Evolutionary conservation across 2,113 vertebrate genomes (phyloP).

Genomic region (Phocoena sinus): DNA sequence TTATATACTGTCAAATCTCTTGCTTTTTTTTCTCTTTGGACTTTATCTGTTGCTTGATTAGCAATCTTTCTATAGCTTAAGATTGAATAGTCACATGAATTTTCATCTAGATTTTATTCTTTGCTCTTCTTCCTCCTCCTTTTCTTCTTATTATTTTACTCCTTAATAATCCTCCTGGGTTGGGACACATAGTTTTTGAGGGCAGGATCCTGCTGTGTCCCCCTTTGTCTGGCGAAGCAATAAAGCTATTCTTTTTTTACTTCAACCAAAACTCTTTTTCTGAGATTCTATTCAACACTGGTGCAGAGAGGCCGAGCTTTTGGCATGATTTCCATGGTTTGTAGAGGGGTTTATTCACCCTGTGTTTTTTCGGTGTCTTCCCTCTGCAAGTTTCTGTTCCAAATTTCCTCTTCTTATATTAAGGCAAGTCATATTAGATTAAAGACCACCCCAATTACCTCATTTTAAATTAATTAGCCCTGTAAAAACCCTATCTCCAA

Average conservation of each 20-base stretch:
- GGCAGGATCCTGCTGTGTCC: not conserved
- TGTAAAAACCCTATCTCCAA: not conserved
- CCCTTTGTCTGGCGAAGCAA: not conserved
- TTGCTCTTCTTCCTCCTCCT: not conserved
- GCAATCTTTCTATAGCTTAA: not conserved
- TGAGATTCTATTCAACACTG: not conserved
- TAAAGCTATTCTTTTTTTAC: not conserved
- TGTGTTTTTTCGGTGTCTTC: not conserved
- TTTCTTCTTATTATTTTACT: not conserved
- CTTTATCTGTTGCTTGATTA: not conserved
- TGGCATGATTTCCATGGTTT: not conserved
- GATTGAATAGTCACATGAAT: not conserved
- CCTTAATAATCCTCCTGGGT: not conserved
- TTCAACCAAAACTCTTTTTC: not conserved
- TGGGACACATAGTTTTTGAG: not conserved
- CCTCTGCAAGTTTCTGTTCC: not conserved
- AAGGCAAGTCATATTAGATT: not conserved
- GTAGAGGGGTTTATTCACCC: not conserved
- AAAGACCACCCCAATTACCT: not conserved
- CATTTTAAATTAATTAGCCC: not conserved
- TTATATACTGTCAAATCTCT: not conserved
- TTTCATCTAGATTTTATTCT: not conserved
- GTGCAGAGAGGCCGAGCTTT: not conserved
- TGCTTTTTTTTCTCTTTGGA: not conserved
- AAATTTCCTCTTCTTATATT: not conserved